Evolutionary conservation across 92 coral and sea anemone species (phyloP), one percentile per base, ranked within the genome.

Genomic region (Montipora capitata): DNA sequence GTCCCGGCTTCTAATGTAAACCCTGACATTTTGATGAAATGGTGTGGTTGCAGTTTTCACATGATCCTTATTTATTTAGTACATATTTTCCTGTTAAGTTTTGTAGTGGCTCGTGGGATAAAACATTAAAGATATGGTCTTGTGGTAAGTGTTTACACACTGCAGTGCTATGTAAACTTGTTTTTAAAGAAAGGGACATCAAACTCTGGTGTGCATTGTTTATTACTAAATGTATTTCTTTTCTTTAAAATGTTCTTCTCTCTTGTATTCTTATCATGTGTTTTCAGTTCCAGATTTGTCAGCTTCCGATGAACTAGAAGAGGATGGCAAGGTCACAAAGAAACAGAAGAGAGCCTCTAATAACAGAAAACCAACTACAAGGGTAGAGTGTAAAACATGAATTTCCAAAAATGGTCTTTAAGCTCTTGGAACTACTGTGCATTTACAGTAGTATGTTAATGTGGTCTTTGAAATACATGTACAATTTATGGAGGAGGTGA

Each of bases 61-160:
- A 1, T 27, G 35, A 27, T 27, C 35, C 0, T 27, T 63, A 7
- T 12, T 59, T 38, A 76, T 7, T 61, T 27, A 27, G 35, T 27
- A 27, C 35, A 12, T 38, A 5, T 15, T 54, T 86, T 49, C 3
- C 7, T 67, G 58, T 40, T 17, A 78, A 97, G 99, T 94, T 98
- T 78, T 96, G 99, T 81, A 98, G 98, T 84, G 96, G 99, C 39
- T 98, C 99, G 1, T 98, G 99, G 99, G 99, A 98, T 67, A 98
- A 96, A 87, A 94, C 98, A 65, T 56, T 98, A 20, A 98, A 98
- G 74, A 51, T 98, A 44, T 98, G 99, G 99, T 98, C 99, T 7
- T 94, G 98, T 90, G 99, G 99, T 97, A 62, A 88, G 99, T 62
- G 57, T 2, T 6, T 66, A 40, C 1, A 27, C 2, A 58, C 6